These are phyloP conservation scores for Beroe ovata DNA, from an alignment of 37 sponge, comb jelly and placozoan species.

Conservation along the genomic window DNA sequence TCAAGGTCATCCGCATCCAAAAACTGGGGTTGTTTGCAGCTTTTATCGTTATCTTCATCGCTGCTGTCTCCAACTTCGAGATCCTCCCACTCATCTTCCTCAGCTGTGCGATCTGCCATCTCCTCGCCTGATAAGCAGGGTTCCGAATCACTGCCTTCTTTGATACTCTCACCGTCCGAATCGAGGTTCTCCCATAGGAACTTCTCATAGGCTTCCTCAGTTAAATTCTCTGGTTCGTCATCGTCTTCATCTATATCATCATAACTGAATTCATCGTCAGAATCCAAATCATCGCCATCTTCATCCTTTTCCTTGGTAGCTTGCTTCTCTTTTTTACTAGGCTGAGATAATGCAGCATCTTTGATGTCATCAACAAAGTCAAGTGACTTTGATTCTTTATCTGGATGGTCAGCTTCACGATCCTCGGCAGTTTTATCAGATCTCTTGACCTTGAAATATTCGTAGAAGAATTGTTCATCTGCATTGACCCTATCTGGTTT, in stretches of 20 bases:
- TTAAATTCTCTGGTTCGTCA: background rate
- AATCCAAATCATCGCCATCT: background rate
- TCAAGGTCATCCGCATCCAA: constrained; percentile 44
- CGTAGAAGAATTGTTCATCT: constrained; percentile 88
- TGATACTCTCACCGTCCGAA: constrained; percentile 55
- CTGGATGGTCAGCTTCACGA: background rate
- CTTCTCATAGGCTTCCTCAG: constrained; percentile 36
- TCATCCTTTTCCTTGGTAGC: background rate
- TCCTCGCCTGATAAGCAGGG: background rate
- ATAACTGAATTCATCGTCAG: constrained; percentile 36
- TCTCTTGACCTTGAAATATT: constrained; percentile 69
- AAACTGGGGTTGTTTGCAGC: background rate
- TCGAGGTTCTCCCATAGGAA: constrained; percentile 65
- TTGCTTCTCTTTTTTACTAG: background rate
- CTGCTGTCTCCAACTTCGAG: constrained; percentile 1
- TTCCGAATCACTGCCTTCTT: background rate
- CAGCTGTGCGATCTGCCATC: background rate
- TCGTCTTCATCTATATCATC: constrained; percentile 34
- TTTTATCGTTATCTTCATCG: background rate
- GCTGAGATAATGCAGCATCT: background rate
- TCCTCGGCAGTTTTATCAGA: background rate
- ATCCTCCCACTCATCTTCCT: background rate
- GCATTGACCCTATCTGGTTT: constrained; percentile 74
- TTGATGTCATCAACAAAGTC: constrained; percentile 67
- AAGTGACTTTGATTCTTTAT: background rate